Evolutionary conservation across 2,888 invertebrate species (phyloP).

Genomic region (Polietes domitor): DNA sequence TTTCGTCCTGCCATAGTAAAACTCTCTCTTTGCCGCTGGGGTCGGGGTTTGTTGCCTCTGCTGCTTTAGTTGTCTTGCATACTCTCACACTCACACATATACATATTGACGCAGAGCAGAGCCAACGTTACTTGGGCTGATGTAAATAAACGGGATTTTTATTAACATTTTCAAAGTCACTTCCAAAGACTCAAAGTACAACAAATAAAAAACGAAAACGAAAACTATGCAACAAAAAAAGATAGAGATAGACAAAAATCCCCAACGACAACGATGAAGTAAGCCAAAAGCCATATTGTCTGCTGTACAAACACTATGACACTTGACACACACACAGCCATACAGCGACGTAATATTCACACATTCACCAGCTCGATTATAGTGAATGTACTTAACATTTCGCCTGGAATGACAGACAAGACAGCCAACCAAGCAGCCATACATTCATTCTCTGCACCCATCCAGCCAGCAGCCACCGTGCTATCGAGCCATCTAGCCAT

Average conservation of each 20-base stretch:
- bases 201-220: slow-evolving; percentile 15
- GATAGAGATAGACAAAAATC: slow-evolving; percentile 40
- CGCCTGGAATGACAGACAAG: slow-evolving; percentile 63
- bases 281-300: slow-evolving; percentile 63
- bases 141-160: slow-evolving; percentile 61
- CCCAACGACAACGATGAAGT: slow-evolving; percentile 48
- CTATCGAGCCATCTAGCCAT: slow-evolving; percentile 7
- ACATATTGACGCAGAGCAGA: background rate
- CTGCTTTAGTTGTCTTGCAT: slow-evolving; percentile 34
- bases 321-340: slow-evolving; percentile 28
- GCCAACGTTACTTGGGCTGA: slow-evolving; percentile 19
- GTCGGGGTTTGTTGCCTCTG: slow-evolving; percentile 30
- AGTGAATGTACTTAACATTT: slow-evolving; percentile 64
- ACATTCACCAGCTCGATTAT: slow-evolving; percentile 52
- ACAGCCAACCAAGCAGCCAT: slow-evolving; percentile 51
- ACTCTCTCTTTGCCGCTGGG: slow-evolving; percentile 3
- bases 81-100: slow-evolving; percentile 25
- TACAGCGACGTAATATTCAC: slow-evolving; percentile 9
- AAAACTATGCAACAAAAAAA: slow-evolving; percentile 17
- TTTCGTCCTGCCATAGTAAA: slow-evolving; percentile 43
- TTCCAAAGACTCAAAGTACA: slow-evolving; percentile 43
- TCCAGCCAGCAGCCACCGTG: slow-evolving; percentile 44
- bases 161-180: slow-evolving; percentile 66
- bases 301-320: slow-evolving; percentile 60
- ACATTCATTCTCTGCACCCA: slow-evolving; percentile 31